These are phyloP conservation scores for Bombus confusus DNA, from an alignment of 1,140 invertebrate genomes.

Conservation along the genomic window DNA sequence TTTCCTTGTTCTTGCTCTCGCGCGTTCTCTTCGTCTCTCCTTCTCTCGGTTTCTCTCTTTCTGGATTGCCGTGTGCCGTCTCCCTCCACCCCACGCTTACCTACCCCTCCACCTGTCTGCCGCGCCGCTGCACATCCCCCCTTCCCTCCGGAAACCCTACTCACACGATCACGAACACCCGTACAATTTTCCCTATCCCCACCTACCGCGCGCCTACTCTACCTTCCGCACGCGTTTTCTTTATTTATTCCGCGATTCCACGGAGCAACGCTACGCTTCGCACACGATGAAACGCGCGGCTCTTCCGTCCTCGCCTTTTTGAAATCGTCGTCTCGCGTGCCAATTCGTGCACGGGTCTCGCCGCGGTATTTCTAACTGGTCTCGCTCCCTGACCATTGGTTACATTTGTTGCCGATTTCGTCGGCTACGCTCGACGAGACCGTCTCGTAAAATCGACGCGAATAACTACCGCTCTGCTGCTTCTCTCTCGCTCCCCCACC, in stretches of 20 bases:
- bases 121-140: constrained; percentile 65
- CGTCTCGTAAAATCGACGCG: constrained; percentile 39
- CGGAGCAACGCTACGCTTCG: constrained; percentile 54
- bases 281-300: constrained; percentile 63
- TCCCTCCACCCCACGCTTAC: constrained; percentile 57
- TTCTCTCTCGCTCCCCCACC: background rate
- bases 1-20: constrained; percentile 27
- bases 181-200: constrained; percentile 65
- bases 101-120: constrained; percentile 62
- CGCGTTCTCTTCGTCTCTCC: constrained; percentile 19
- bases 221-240: constrained; percentile 73
- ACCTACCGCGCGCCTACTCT: constrained; percentile 35
- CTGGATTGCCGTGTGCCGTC: constrained; percentile 49
- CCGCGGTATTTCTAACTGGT: background rate
- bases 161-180: constrained; percentile 57
- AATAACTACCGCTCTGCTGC: constrained; percentile 21
- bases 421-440: background rate
- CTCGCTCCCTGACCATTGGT: constrained; percentile 1
- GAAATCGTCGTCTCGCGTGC: constrained; percentile 33
- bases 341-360: background rate
- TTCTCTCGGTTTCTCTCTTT: constrained; percentile 31
- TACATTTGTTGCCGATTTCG: background rate
- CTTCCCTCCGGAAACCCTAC: constrained; percentile 51
- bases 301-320: constrained; percentile 4
- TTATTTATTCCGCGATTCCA: constrained; percentile 75